phyloP scores from a whole-genome alignment of 2,113 vertebrate genomes.

The Numida meleagris region DNA sequence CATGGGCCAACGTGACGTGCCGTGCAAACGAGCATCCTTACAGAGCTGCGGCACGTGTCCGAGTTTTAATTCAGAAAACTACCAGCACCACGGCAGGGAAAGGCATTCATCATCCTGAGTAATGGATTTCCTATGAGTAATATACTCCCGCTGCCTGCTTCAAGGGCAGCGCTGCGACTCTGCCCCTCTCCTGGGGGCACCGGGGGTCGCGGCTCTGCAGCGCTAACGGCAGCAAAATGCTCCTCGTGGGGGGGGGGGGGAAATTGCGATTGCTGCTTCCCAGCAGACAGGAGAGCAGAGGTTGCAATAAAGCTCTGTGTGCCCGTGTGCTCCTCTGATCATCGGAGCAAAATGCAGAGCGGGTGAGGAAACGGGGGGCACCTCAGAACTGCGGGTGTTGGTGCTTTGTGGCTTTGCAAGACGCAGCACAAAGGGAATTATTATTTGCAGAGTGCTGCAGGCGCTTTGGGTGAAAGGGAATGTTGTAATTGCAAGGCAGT shows the following conservation, averaged over 20 bases:
- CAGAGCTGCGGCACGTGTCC: not conserved
- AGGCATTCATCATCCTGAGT: slow-evolving; percentile 32
- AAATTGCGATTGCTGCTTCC: not conserved
- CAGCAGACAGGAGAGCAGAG: fast-evolving
- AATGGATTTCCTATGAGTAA: not conserved
- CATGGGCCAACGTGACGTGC: not conserved
- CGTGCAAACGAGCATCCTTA: slow-evolving; percentile 52
- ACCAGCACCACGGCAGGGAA: not conserved
- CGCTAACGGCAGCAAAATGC: not conserved
- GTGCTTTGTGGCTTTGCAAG: not conserved
- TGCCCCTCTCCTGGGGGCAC: not conserved
- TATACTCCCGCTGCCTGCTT: not conserved
- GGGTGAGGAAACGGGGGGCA: fast-evolving
- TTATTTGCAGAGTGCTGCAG: slow-evolving; percentile 19
- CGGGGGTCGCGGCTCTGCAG: not conserved
- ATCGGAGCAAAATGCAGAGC: not conserved
- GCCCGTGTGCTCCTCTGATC: not conserved
- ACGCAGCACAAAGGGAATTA: not conserved
- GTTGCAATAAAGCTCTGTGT: not conserved
- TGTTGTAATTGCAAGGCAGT: slow-evolving; percentile 1
- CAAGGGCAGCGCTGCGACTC: not conserved
- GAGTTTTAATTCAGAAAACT: not conserved
- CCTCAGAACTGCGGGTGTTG: not conserved
- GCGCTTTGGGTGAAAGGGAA: slow-evolving; percentile 36
- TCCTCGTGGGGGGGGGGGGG: not conserved